These are phyloP conservation scores for Brachionus asplanchnoidis DNA, from an alignment of 1,140 invertebrate species.

Conservation along the genomic window DNA sequence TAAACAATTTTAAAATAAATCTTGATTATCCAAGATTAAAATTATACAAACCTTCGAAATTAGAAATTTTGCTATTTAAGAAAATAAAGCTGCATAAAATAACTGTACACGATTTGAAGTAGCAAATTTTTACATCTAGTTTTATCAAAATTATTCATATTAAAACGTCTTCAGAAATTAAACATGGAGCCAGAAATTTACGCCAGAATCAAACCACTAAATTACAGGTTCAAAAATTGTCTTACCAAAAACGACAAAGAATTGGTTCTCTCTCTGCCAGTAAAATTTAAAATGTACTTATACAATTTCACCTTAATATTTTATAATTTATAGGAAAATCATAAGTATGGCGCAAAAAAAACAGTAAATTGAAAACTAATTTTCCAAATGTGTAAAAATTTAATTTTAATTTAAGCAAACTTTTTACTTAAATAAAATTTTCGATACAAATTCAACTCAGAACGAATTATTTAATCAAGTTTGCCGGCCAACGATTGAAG, in stretches of 20 bases:
- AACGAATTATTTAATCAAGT: not conserved
- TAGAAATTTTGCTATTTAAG: not conserved
- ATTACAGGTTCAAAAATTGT: not conserved
- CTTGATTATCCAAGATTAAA: not conserved
- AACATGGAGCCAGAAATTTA: slow-evolving; percentile 28
- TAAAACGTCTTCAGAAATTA: not conserved
- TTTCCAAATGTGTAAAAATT: not conserved
- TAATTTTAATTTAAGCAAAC: not conserved
- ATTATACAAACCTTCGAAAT: not conserved
- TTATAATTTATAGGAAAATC: not conserved
- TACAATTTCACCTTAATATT: not conserved
- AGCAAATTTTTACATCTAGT: not conserved
- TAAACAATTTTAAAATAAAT: not conserved
- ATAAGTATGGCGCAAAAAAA: not conserved
- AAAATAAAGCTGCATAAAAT: not conserved
- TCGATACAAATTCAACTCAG: not conserved
- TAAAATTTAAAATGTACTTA: not conserved
- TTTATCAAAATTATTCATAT: not conserved
- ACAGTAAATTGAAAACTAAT: not conserved
- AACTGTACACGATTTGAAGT: not conserved
- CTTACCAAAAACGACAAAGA: not conserved
- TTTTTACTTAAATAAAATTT: slow-evolving; percentile 1
- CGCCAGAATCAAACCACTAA: not conserved
- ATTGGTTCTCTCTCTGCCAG: not conserved
- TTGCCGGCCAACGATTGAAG: not conserved